Conservation (phyloP, 2,797 vertebrate genomes). For the Myotis findleyi region DNA sequence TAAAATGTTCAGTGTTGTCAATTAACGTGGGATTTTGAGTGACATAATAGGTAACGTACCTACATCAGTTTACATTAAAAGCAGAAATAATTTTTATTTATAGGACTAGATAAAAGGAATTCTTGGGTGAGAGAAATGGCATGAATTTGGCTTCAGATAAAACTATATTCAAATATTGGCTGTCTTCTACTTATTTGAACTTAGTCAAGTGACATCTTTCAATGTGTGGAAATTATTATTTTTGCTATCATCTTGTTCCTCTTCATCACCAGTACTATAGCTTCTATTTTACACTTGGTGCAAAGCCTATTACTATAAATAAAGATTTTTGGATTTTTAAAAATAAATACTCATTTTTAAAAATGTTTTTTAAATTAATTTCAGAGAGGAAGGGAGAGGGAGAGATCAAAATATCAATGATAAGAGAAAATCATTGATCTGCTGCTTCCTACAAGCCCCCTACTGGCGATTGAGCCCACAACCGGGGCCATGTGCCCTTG, state of each 20-base stretch:
- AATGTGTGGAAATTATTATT: not conserved
- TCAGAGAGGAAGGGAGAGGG: too few species aligned
- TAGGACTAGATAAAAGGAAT: slow-evolving; percentile 1
- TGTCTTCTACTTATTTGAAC: not conserved
- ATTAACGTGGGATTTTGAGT: not conserved
- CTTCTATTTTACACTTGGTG: not conserved
- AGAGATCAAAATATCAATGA: too few species aligned
- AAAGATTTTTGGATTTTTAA: not conserved
- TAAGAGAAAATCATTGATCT: too few species aligned
- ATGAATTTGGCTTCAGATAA: slow-evolving; percentile 7
- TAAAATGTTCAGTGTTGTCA: slow-evolving; percentile 1
- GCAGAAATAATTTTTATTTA: not conserved
- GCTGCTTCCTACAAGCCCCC: too few species aligned
- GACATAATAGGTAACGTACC: not conserved
- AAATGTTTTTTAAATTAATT: too few species aligned
- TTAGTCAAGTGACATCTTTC: not conserved
- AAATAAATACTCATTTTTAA: not conserved
- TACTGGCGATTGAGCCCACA: too few species aligned
- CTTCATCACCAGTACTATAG: not conserved
- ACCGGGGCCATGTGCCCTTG: too few species aligned
- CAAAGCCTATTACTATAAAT: not conserved
- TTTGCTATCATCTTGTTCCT: not conserved
- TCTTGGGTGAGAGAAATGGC: not conserved
- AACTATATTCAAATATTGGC: not conserved
- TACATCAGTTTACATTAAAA: not conserved